Evolutionary conservation across 1,140 invertebrate genomes (phyloP).

Genomic region (Idris sp.): DNA sequence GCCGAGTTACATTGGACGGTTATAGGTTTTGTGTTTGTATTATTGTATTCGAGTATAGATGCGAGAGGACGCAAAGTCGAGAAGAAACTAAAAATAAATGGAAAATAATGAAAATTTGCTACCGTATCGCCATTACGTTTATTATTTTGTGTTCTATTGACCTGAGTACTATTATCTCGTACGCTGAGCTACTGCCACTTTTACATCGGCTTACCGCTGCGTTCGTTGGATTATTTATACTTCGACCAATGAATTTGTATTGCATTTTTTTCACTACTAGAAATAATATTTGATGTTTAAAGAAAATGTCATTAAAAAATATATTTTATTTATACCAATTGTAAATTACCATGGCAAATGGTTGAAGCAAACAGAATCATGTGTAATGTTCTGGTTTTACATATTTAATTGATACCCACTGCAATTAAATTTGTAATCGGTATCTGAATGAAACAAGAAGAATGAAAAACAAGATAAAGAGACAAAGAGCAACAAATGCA

Average conservation of each 20-base stretch:
- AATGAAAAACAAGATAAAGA: background rate
- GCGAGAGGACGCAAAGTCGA: conserved; percentile 26
- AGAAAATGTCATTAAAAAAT: no score
- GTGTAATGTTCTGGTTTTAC: background rate
- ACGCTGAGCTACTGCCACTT: conserved; percentile 33
- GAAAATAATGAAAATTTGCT: conserved; percentile 57
- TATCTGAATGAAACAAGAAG: no score
- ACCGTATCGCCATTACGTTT: conserved; percentile 52
- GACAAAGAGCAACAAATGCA: background rate
- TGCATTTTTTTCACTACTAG: conserved; percentile 33
- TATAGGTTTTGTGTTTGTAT: background rate
- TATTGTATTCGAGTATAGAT: conserved; percentile 32
- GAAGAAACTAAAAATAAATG: conserved; percentile 41
- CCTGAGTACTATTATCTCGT: conserved; percentile 45
- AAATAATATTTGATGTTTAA: conserved; percentile 28
- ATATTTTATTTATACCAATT: no score
- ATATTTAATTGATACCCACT: background rate
- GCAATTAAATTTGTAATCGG: conserved; percentile 18
- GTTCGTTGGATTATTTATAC: conserved; percentile 47
- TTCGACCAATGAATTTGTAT: conserved; percentile 43
- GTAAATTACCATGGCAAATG: no score
- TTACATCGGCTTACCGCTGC: conserved; percentile 41
- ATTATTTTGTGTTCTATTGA: conserved; percentile 61
- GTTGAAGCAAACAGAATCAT: conserved; percentile 4
- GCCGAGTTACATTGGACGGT: conserved; percentile 18